Percentiles rank a stretch among this genome's conserved stretches.
Conservation (phyloP, 1,140 invertebrate genomes). For the Magallana gigas region DNA sequence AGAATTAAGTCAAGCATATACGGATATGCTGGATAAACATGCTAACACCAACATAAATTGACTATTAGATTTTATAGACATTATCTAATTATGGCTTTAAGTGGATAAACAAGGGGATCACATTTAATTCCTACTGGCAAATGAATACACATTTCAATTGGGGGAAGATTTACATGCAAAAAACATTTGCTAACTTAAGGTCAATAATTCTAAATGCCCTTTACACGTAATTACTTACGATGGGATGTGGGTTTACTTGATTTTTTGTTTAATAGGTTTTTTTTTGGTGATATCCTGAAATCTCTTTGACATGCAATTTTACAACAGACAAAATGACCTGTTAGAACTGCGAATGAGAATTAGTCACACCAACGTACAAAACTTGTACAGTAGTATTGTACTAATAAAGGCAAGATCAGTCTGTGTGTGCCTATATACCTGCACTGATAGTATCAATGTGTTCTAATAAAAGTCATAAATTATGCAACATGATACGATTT, state of each 20-base stretch:
- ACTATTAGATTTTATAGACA: neutral
- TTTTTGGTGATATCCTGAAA: no score
- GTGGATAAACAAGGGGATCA: neutral
- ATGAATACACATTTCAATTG: no score
- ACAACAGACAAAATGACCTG: neutral
- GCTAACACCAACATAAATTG: neutral
- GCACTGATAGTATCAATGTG: no score
- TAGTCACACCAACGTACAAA: slow-evolving; percentile 1
- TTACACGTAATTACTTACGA: no score
- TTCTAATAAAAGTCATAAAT: neutral
- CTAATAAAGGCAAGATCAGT: no score
- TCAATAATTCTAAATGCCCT: no score
- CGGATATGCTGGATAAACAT: neutral
- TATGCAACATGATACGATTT: neutral
- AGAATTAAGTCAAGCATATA: neutral
- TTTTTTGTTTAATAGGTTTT: no score
- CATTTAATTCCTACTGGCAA: neutral
- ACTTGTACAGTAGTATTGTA: neutral
- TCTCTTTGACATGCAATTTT: neutral
- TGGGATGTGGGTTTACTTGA: no score
- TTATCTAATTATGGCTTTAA: neutral
- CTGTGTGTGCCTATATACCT: no score
- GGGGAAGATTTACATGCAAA: no score
- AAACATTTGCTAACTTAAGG: no score
- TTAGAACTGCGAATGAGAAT: slow-evolving; percentile 21